phyloP scores from a whole-genome alignment of 2,113 vertebrate genomes.

The Leptobrachium ailaonicum region DNA sequence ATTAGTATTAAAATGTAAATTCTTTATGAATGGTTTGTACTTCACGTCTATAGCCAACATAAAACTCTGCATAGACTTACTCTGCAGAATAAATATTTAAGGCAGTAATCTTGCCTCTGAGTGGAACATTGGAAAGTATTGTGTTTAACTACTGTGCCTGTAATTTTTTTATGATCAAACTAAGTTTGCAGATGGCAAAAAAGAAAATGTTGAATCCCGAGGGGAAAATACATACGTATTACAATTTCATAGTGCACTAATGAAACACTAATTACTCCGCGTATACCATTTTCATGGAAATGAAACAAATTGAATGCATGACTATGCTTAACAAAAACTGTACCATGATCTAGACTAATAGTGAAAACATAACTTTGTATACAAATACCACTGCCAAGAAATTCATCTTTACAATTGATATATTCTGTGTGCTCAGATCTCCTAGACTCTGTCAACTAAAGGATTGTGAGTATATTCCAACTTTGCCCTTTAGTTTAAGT shows the following conservation, averaged over 20 bases:
- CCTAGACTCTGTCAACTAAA: too few relatives aligned
- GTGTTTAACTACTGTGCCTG: constrained; percentile 3
- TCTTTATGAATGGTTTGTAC: neutral
- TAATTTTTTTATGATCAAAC: constrained; percentile 6
- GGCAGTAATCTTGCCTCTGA: neutral
- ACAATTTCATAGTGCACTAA: constrained; percentile 13
- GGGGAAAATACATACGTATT: constrained; percentile 3
- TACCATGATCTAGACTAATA: constrained; percentile 25
- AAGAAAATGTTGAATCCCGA: neutral
- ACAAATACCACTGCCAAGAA: constrained; percentile 18
- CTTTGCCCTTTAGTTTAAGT: too few relatives aligned
- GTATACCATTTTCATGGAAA: constrained; percentile 41
- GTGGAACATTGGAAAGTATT: neutral
- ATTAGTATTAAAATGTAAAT: neutral
- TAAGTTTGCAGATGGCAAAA: constrained; percentile 13
- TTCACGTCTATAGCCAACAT: neutral
- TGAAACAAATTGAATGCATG: constrained; percentile 23
- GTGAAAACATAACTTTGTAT: constrained; percentile 29
- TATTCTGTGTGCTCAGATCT: constrained; percentile 40
- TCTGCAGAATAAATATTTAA: neutral
- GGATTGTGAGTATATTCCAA: too few relatives aligned
- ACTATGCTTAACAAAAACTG: constrained; percentile 34
- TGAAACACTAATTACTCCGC: constrained; percentile 27
- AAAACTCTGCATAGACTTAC: neutral
- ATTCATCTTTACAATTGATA: constrained; percentile 24